A percentile compares a stretch with the other conserved stretches of the same genome.
Conservation (phyloP, 2,113 vertebrate genomes). For the Orcinus orca region DNA sequence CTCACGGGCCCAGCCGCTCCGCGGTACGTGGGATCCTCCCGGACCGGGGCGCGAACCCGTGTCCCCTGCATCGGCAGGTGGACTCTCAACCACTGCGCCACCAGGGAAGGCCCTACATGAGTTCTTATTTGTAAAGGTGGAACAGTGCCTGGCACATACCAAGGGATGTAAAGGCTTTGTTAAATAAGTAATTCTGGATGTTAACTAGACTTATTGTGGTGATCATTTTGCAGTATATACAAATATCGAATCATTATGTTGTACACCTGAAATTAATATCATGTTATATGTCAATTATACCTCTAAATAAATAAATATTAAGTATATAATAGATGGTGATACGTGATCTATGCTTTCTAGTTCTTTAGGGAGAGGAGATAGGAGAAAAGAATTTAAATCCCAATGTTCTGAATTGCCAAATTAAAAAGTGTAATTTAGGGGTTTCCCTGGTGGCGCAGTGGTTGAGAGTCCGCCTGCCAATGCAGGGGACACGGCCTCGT, state of each 20-base stretch:
- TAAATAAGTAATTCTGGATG: background rate
- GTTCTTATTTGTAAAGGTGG: background rate
- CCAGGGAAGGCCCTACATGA: background rate
- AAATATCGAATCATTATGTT: background rate
- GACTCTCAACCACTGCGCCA: no score
- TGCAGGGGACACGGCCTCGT: no score
- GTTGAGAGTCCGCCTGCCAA: no score
- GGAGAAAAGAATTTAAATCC: background rate
- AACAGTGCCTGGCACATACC: background rate
- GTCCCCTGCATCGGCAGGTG: no score
- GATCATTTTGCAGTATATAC: background rate
- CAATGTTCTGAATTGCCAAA: background rate
- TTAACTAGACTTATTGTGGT: background rate
- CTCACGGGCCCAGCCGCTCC: no score
- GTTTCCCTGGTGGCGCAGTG: no score
- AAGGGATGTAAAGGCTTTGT: background rate
- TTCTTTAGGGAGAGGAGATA: background rate
- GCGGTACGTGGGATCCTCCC: no score
- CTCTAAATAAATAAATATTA: background rate
- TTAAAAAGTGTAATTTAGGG: slow-evolving; percentile 13
- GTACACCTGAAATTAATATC: background rate
- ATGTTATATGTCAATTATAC: background rate
- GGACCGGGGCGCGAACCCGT: no score
- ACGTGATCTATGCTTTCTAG: background rate
- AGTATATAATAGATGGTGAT: background rate